phyloP scores from a whole-genome alignment of 2,888 invertebrate species.

The Platycnemis pennipes region DNA sequence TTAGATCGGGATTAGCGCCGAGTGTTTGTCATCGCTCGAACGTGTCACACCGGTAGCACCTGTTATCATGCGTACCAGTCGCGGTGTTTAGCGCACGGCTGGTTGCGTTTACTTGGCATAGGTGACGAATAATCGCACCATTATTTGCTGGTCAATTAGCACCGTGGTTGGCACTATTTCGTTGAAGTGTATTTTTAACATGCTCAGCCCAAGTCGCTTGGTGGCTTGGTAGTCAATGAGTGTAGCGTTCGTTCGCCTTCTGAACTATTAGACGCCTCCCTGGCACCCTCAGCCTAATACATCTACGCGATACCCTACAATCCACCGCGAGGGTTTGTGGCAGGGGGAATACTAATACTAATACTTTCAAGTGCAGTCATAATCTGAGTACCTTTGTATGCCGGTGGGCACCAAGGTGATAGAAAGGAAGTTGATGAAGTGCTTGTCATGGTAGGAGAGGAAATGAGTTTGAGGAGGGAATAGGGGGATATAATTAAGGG shows the following conservation, averaged over 20 bases:
- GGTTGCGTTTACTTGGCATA: background rate
- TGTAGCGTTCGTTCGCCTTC: background rate
- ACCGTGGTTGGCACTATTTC: background rate
- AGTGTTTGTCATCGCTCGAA: background rate
- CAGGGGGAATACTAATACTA: too few species aligned
- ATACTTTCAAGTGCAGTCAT: too few species aligned
- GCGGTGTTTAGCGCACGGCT: background rate
- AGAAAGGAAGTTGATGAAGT: too few species aligned
- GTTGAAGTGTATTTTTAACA: background rate
- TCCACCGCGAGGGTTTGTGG: too few species aligned
- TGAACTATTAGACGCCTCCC: background rate
- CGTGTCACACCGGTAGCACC: background rate
- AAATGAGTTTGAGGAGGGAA: too few species aligned
- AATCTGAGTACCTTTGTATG: too few species aligned
- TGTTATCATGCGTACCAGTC: conserved; percentile 14
- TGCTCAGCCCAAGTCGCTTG: background rate
- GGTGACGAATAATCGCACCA: background rate
- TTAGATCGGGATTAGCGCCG: background rate
- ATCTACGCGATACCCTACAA: too few species aligned
- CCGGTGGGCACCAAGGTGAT: too few species aligned
- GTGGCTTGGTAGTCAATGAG: background rate
- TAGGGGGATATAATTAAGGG: too few species aligned
- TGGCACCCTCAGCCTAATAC: background rate
- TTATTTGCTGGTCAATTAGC: background rate
- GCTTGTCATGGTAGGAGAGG: too few species aligned